Base-by-base conservation (phyloP, 2,888 invertebrate genomes). In the Heliothis peltigera region DNA sequence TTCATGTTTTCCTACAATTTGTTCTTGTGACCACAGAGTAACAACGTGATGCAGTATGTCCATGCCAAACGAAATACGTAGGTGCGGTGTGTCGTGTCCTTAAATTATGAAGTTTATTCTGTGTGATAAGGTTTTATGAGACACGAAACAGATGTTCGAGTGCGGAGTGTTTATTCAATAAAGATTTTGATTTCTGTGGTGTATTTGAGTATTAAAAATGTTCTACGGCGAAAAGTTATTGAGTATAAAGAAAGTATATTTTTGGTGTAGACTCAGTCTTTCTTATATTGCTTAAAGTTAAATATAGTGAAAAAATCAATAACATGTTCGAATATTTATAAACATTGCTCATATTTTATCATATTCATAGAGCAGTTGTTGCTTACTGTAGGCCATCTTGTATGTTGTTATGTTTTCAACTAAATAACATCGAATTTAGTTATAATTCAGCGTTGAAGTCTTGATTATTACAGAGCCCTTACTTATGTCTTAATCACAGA, bases 51-150 rank as follows among this genome's bases (percentile, higher is more conserved):
- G 49, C 39, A 53, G 48, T 46, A 25, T 22, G 57, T 56, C 64
- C 78, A 62, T 62, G 73, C 64, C 51, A 56, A 59, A 57, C 55
- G 68, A 43, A 43, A 42, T 46, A 62, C 48, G 75, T 68, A 64
- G 67, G 73, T 62, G 32, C n/a, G n/a, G n/a, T n/a, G 25, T 3
- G 69, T 49, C 35, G 39, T 63, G 73, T 73, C 74, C 69, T 73
- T 73, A 75, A 66, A 66, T 58, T 51, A 44, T 57, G 56, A 64
- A 59, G 44, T 70, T 78, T 63, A 69, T 59, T 57, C 21, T 25
- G 42, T 69, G 66, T 64, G 62, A 63, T 78, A 62, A 70, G 42
- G 54, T 54, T 60, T 69, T 56, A 47, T 6, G 56, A 49, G 10
- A 32, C 53, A 71, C 63, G 72, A 63, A 55, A 46, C 48, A n/a